A percentile compares a stretch with the other conserved stretches of the same genome.
Evolutionary conservation across 2,797 vertebrate genomes (phyloP).

Genomic region (Erethizon dorsatum): DNA sequence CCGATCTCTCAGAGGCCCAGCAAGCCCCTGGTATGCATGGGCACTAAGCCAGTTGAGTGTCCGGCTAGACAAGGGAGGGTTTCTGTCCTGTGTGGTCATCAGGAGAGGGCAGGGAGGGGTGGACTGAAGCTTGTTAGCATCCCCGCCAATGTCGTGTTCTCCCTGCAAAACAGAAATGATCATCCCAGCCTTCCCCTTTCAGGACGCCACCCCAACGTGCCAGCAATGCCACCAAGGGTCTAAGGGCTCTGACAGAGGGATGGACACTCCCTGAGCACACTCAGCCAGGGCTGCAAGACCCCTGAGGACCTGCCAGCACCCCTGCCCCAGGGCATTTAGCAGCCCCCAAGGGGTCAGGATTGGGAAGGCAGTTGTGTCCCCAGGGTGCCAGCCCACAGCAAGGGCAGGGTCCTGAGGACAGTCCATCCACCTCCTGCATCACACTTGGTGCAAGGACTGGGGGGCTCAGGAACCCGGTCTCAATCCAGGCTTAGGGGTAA

Average conservation of each 20-base stretch:
- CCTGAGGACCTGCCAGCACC: neutral
- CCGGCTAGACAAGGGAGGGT: neutral
- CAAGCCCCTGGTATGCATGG: too few relatives aligned
- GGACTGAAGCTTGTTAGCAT: neutral
- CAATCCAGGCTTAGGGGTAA: neutral
- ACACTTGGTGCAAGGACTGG: neutral
- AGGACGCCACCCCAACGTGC: neutral
- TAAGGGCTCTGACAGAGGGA: neutral
- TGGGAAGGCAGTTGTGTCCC: neutral
- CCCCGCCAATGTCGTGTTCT: neutral
- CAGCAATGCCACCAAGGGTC: neutral
- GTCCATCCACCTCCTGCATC: neutral
- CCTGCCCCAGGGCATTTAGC: neutral
- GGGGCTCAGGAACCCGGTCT: neutral
- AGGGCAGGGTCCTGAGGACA: neutral
- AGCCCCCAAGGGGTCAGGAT: neutral
- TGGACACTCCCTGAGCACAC: neutral
- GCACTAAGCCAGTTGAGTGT: neutral
- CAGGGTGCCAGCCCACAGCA: neutral
- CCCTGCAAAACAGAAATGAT: neutral
- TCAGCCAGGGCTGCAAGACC: neutral
- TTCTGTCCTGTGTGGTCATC: neutral
- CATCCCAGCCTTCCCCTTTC: neutral
- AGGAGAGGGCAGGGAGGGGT: neutral
- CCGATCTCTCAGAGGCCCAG: neutral